These are phyloP conservation scores for Montipora efflorescens DNA, from an alignment of 64 coral and sea anemone species.

Conservation along the genomic window DNA sequence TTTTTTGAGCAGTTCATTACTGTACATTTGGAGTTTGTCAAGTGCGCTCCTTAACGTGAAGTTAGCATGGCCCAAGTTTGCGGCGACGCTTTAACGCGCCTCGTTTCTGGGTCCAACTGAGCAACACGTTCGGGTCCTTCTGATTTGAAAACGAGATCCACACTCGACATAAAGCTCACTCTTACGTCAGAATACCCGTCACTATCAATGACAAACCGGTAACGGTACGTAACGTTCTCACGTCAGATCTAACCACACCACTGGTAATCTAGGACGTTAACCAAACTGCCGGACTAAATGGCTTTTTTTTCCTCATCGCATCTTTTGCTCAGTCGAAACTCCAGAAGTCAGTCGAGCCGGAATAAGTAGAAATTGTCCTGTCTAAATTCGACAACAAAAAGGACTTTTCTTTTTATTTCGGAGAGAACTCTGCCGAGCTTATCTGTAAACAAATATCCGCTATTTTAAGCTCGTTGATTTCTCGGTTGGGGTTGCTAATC, in stretches of 20 bases:
- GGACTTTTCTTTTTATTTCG: too few relatives aligned
- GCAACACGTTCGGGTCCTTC: background rate
- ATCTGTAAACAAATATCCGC: too few relatives aligned
- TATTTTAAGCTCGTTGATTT: too few relatives aligned
- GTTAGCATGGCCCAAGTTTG: background rate
- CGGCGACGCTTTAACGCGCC: background rate
- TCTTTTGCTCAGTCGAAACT: background rate
- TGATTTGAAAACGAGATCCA: background rate
- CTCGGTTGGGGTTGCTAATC: too few relatives aligned
- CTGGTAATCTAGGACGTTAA: too few relatives aligned
- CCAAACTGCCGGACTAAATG: too few relatives aligned
- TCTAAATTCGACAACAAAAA: background rate
- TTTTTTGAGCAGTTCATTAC: slow-evolving; percentile 2
- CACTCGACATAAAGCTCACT: background rate
- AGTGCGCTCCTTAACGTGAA: background rate
- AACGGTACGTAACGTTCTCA: background rate
- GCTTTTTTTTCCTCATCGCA: too few relatives aligned
- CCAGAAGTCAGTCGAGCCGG: background rate
- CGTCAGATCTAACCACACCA: background rate
- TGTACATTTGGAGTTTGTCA: background rate
- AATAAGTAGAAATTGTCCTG: background rate
- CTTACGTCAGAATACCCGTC: background rate
- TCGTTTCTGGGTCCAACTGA: background rate
- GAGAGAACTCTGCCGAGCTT: too few relatives aligned
- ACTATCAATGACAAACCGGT: background rate